phyloP scores from a whole-genome alignment of 2,113 vertebrate genomes.

The Phycodurus eques region DNA sequence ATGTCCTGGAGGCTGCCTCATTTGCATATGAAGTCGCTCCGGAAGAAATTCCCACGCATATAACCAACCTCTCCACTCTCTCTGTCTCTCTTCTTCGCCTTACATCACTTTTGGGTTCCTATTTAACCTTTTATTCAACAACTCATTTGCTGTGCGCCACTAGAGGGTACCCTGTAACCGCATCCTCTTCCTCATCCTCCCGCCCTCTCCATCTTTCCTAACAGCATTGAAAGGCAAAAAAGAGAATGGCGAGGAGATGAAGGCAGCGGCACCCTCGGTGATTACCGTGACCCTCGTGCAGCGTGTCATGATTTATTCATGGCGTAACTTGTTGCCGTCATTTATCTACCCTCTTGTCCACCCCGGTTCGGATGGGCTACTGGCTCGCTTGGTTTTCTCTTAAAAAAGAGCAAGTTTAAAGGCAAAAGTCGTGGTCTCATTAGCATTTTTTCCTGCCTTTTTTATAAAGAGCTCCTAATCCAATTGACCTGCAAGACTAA shows the following conservation, averaged over 20 bases:
- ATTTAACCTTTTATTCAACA: constrained; percentile 43
- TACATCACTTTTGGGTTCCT: constrained; percentile 25
- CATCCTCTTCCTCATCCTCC: neutral
- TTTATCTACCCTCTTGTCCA: constrained; percentile 1
- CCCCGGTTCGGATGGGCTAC: neutral
- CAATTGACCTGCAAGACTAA: constrained; percentile 43
- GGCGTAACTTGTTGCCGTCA: constrained; percentile 11
- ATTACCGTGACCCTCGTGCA: constrained; percentile 24
- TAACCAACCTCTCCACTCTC: constrained; percentile 2
- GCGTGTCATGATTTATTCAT: neutral
- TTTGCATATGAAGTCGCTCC: constrained; percentile 56
- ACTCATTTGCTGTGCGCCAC: constrained; percentile 55
- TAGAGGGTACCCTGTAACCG: constrained; percentile 65
- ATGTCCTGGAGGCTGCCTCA: constrained; percentile 5
- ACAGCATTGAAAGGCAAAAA: constrained; percentile 9
- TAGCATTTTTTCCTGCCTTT: constrained; percentile 35
- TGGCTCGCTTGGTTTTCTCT: constrained; percentile 1
- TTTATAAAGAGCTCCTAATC: constrained; percentile 25
- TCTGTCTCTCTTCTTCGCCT: constrained; percentile 17
- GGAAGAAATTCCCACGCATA: constrained; percentile 34
- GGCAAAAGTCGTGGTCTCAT: constrained; percentile 25
- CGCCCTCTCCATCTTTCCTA: neutral
- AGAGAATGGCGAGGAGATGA: neutral
- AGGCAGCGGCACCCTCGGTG: constrained; percentile 14
- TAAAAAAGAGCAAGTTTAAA: constrained; percentile 13